Evolutionary conservation across 2,113 vertebrate species (phyloP), one percentile per base, ranked within the genome.

Genomic region (Empidonax alnorum): DNA sequence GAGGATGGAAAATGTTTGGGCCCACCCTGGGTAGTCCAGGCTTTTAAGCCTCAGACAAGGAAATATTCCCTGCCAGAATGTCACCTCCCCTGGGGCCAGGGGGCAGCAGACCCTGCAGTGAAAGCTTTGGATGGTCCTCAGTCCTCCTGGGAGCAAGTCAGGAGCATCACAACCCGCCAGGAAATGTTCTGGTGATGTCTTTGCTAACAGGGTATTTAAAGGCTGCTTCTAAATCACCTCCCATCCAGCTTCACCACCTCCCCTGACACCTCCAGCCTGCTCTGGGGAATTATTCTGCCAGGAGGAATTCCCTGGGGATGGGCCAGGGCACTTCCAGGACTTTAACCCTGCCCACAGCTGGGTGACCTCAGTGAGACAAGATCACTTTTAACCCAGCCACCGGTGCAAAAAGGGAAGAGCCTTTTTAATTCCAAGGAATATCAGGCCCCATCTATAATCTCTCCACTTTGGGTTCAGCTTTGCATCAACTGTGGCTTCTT

Each of bases 291-390:
- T 17, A 50, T 35, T 53, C 49, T 15, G 30, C 69, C 1, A 0
- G 2, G 5, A 25, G 33, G 6, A 33, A 87, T 17, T 30, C 47
- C 49, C 62, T 73, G 76, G 44, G 42, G 74, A 49, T 16, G 58
- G 16, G 27, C 69, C 71, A 39, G 66, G 49, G 11, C 56, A 41
- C 39, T 47, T 31, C 71, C 1, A 1, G 0, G 14, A 18, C 72
- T 82, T 16, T 16, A 4, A 41, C 28, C 80, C 21, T 16, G 39
- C 63, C 33, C n/a, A 6, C 31, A 53, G 14, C 52, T 42, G 23
- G 25, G 21, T 39, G 65, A 25, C 30, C 35, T 10, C 27, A 12
- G 41, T 0, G 27, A 68, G 72, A 41, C 24, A 41, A 0, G 10
- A 73, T 89, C 80, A 49, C 56, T 69, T 84, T 47, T 62, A 80